phyloP scores from a whole-genome alignment of 2,888 invertebrate species.

The Penaeus monodon region DNA sequence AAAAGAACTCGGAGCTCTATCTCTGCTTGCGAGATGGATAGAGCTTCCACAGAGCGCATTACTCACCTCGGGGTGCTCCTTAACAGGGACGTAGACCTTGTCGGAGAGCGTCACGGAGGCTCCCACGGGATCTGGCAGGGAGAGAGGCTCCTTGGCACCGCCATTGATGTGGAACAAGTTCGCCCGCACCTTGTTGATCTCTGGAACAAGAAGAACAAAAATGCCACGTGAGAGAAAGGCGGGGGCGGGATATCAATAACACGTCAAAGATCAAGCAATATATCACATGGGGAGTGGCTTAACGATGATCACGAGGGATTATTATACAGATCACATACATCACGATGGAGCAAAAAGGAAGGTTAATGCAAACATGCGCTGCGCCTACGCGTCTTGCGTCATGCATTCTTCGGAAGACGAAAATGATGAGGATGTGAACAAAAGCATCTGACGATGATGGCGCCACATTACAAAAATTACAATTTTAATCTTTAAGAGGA shows the following conservation, averaged over 20 bases:
- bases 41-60: conserved; percentile 36
- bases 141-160: conserved; percentile 91
- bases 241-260: background rate
- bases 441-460: background rate
- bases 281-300: too few species aligned
- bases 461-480: too few species aligned
- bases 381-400: too few species aligned
- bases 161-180: conserved; percentile 99
- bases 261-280: too few species aligned
- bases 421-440: background rate
- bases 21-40: too few species aligned
- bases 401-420: too few species aligned
- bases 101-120: conserved; percentile 93
- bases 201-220: conserved; percentile 76
- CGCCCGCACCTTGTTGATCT: conserved; percentile 97
- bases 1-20: too few species aligned
- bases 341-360: too few species aligned
- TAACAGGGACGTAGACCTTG: conserved; percentile 99
- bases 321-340: too few species aligned
- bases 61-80: conserved; percentile 99
- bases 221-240: background rate
- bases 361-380: too few species aligned
- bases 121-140: conserved; percentile 91
- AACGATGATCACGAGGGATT: too few species aligned
- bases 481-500: background rate